These are phyloP conservation scores for Parazoanthus darwini DNA, from an alignment of 92 coral and sea anemone species.

Conservation along the genomic window DNA sequence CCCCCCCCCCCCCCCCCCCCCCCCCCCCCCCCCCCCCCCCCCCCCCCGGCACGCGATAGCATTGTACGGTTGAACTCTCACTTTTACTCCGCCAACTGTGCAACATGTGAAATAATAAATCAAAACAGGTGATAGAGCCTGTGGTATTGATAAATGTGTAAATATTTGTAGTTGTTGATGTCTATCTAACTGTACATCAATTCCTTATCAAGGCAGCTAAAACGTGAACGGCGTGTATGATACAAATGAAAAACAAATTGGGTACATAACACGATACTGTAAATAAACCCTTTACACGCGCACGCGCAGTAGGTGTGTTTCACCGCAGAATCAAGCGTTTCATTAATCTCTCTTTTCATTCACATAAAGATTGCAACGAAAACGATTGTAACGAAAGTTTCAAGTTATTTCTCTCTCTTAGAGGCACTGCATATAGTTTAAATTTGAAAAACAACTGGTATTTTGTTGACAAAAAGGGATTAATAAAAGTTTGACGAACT, in stretches of 20 bases:
- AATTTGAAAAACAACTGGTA: no score
- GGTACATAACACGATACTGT: neutral
- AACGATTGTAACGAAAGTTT: no score
- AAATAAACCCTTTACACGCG: no score
- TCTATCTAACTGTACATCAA: neutral
- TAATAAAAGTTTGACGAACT: no score
- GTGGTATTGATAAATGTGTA: neutral
- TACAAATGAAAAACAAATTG: neutral
- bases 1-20: no score
- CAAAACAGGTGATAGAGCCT: neutral
- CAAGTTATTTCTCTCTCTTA: no score
- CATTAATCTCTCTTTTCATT: neutral
- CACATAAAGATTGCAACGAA: neutral
- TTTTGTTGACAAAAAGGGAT: no score
- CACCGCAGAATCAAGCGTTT: neutral
- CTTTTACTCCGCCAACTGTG: neutral
- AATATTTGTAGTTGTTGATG: neutral
- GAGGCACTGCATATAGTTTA: no score
- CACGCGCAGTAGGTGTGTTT: no score
- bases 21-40: no score
- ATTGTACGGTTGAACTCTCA: neutral
- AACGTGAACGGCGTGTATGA: neutral
- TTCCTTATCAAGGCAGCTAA: neutral
- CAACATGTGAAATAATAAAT: neutral
- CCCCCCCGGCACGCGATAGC: neutral